These are phyloP conservation scores for Phoeniculus purpureus DNA, from an alignment of 2,797 vertebrate species.

Conservation along the genomic window DNA sequence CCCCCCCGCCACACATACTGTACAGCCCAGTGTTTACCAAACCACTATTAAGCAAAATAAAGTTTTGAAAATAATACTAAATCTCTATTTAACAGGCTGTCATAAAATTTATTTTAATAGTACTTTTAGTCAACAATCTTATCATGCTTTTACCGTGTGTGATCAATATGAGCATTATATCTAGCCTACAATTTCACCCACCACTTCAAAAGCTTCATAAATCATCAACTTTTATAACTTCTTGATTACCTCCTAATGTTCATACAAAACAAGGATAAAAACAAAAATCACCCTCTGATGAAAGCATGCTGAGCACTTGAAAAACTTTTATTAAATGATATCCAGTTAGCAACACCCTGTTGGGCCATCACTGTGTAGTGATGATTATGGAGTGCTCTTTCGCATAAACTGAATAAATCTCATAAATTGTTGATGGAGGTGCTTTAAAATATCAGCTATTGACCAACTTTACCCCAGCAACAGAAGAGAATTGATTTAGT, in stretches of 20 bases:
- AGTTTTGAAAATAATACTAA: conserved; percentile 35
- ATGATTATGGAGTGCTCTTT: conserved; percentile 74
- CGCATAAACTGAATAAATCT: conserved; percentile 72
- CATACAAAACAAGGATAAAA: conserved; percentile 57
- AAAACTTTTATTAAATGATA: conserved; percentile 75
- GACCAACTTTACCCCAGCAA: conserved; percentile 71
- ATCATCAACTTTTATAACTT: conserved; percentile 60
- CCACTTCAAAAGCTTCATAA: conserved; percentile 60
- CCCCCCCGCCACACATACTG: not conserved
- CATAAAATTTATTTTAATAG: conserved; percentile 57
- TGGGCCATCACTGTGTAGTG: conserved; percentile 68
- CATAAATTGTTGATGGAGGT: conserved; percentile 72
- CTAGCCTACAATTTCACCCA: conserved; percentile 39
- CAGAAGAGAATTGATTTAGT: conserved; percentile 77
- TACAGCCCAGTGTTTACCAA: not conserved
- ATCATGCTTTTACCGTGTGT: conserved; percentile 52
- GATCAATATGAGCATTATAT: conserved; percentile 34
- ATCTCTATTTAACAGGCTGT: conserved; percentile 33
- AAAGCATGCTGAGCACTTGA: conserved; percentile 71
- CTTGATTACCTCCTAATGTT: conserved; percentile 65
- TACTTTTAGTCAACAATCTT: conserved; percentile 55
- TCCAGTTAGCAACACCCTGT: conserved; percentile 74
- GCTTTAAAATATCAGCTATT: conserved; percentile 74
- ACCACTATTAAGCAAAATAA: conserved; percentile 21
- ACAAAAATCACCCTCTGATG: conserved; percentile 70